A percentile compares a stretch with the other conserved stretches of the same genome.
These are phyloP conservation scores for Muntiacus muntjak DNA, from an alignment of 2,113 vertebrate species.

Conservation along the genomic window DNA sequence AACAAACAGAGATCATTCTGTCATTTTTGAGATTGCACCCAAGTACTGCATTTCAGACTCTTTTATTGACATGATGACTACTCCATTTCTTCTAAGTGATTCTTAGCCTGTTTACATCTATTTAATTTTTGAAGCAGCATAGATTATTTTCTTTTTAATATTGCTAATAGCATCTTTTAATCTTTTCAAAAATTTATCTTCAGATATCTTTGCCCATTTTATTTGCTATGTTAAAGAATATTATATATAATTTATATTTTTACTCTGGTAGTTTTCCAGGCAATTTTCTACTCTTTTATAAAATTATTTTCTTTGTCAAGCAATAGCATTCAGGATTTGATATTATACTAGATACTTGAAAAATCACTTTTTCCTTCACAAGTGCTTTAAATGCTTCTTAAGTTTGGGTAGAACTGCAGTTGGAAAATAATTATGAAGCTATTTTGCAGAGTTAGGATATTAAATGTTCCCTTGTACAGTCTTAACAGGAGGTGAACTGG, in stretches of 20 bases:
- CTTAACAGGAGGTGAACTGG: neutral
- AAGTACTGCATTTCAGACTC: too few relatives aligned
- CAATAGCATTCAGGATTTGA: slow-evolving; percentile 22
- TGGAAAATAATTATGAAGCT: slow-evolving; percentile 35
- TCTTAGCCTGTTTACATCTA: neutral
- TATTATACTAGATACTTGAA: neutral
- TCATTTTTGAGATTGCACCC: too few relatives aligned
- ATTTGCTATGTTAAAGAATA: slow-evolving; percentile 13
- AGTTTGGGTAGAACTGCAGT: neutral
- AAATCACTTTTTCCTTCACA: slow-evolving; percentile 7
- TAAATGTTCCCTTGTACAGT: neutral
- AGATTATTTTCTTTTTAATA: neutral
- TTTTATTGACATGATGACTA: too few relatives aligned
- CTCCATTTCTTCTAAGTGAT: too few relatives aligned
- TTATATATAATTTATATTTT: neutral
- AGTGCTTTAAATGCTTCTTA: neutral
- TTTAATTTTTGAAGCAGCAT: neutral
- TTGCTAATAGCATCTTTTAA: neutral
- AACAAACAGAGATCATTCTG: too few relatives aligned
- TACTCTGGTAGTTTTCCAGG: neutral
- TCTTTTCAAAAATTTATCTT: slow-evolving; percentile 35
- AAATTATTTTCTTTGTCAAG: slow-evolving; percentile 38
- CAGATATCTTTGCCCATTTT: slow-evolving; percentile 22
- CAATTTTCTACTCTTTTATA: neutral
- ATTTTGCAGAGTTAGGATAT: neutral